These are phyloP conservation scores for Lepus oiostolus DNA, from an alignment of 2,797 vertebrate genomes.

Conservation along the genomic window DNA sequence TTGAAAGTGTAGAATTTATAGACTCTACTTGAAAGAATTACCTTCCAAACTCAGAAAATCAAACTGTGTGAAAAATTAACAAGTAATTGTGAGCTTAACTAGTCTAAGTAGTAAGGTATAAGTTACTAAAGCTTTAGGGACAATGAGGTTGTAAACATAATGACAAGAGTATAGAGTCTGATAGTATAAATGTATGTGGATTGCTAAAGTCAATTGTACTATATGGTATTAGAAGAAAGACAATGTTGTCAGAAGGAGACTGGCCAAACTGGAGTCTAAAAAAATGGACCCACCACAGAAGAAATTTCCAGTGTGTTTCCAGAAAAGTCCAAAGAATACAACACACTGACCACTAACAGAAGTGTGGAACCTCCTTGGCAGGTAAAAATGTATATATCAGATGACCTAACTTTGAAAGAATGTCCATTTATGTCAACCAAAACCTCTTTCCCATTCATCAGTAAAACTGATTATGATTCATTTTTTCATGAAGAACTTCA, in stretches of 20 bases:
- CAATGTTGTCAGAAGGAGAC: neutral
- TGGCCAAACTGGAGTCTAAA: neutral
- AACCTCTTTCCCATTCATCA: neutral
- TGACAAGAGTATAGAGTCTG: neutral
- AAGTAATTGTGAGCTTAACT: neutral
- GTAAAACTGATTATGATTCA: constrained; percentile 29
- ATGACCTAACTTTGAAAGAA: neutral
- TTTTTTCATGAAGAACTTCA: constrained; percentile 11
- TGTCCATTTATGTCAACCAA: neutral
- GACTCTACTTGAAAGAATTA: neutral
- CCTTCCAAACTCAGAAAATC: neutral
- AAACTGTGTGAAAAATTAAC: constrained; percentile 37
- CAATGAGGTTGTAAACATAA: neutral
- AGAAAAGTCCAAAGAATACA: constrained; percentile 12
- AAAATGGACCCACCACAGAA: neutral
- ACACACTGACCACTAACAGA: neutral
- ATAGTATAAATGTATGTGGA: neutral
- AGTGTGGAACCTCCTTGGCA: neutral
- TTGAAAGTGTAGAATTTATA: neutral
- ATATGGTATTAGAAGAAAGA: neutral
- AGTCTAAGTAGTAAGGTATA: neutral
- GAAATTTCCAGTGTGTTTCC: neutral
- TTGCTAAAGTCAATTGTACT: neutral
- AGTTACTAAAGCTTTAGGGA: neutral
- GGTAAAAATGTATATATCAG: neutral